Evolutionary conservation across 2,113 vertebrate species (phyloP).

Genomic region (Geothlypis trichas): DNA sequence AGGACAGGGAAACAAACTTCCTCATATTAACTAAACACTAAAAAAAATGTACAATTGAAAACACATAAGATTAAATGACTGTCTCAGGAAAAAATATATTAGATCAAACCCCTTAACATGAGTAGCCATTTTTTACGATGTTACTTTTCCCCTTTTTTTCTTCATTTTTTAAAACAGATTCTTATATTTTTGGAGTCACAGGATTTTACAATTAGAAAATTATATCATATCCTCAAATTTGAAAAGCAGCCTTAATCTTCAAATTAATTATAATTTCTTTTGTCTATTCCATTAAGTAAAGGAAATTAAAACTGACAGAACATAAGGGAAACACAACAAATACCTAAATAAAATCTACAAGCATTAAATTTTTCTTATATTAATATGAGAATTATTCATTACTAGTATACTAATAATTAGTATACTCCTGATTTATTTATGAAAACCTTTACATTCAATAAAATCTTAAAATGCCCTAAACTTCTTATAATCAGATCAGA

Average conservation of each 20-base stretch:
- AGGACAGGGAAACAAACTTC: neutral
- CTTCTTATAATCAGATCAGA: fast-evolving
- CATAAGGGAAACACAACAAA: neutral
- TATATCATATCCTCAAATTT: neutral
- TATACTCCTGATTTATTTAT: neutral
- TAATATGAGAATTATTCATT: neutral
- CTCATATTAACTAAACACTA: neutral
- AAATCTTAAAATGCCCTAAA: neutral
- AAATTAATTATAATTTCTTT: neutral
- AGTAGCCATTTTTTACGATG: fast-evolving
- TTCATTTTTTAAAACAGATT: neutral
- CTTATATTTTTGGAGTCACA: neutral
- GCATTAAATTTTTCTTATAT: neutral
- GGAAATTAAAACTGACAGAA: neutral
- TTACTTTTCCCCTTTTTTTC: neutral
- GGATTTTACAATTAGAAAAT: neutral
- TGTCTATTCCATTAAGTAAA: neutral
- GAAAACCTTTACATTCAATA: neutral
- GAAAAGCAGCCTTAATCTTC: neutral
- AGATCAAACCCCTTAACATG: neutral
- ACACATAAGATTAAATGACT: neutral
- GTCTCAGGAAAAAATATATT: neutral
- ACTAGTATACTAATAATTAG: neutral
- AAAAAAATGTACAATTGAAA: constrained; percentile 7
- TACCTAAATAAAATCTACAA: neutral